A percentile compares a stretch with the other conserved stretches of the same genome.
Conservation (phyloP, 1,140 invertebrate species). For the Drosophila orosa region DNA sequence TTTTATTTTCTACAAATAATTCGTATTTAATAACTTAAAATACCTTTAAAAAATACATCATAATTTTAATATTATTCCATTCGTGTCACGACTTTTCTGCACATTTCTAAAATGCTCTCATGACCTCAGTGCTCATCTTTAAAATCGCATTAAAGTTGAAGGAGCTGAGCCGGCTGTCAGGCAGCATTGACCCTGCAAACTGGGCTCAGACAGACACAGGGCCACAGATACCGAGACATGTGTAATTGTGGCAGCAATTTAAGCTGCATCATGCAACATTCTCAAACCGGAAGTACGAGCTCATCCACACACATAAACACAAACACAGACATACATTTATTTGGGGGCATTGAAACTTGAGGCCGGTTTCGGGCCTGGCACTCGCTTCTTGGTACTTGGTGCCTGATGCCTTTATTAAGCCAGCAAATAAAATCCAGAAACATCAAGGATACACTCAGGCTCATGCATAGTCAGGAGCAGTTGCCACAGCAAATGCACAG, state of each 20-base stretch:
- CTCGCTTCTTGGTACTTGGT: slow-evolving; percentile 38
- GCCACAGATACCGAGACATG: slow-evolving; percentile 57
- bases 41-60: background rate
- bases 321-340: slow-evolving; percentile 5
- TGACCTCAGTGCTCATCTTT: slow-evolving; percentile 29
- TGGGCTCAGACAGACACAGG: slow-evolving; percentile 35
- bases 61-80: background rate
- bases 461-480: slow-evolving; percentile 75
- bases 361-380: slow-evolving; percentile 39
- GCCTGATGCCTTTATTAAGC: slow-evolving; percentile 79
- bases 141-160: slow-evolving; percentile 59
- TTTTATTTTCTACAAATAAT: background rate
- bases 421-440: slow-evolving; percentile 79
- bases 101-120: slow-evolving; percentile 10
- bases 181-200: slow-evolving; percentile 77
- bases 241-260: slow-evolving; percentile 81
- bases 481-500: slow-evolving; percentile 38
- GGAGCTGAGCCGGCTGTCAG: slow-evolving; percentile 29
- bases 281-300: slow-evolving; percentile 71
- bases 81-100: slow-evolving; percentile 7
- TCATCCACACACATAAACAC: slow-evolving; percentile 33
- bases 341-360: slow-evolving; percentile 62
- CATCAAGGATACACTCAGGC: slow-evolving; percentile 69
- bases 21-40: background rate
- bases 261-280: slow-evolving; percentile 69